phyloP scores from a whole-genome alignment of 2,888 invertebrate genomes.

The Trachelus tabidus region DNA sequence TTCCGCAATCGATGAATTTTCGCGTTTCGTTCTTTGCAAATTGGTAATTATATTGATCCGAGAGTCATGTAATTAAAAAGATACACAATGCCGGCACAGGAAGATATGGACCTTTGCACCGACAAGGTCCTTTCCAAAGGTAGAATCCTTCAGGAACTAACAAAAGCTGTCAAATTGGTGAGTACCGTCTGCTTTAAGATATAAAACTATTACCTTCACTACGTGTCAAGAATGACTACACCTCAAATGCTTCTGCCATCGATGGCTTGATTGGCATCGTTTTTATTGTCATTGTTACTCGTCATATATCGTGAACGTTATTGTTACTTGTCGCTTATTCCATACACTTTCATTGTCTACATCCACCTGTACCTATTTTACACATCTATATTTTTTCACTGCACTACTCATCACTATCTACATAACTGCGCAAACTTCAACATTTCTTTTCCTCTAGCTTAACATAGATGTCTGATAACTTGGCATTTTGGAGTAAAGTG shows the following conservation, averaged over 20 bases:
- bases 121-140: conserved; percentile 62
- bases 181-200: conserved; percentile 36
- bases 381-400: neutral
- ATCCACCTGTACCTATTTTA: neutral
- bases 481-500: neutral
- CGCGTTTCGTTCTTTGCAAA: conserved; percentile 16
- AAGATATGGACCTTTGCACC: conserved; percentile 61
- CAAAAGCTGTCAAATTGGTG: conserved; percentile 65
- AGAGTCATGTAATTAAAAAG: conserved; percentile 44
- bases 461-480: neutral
- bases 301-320: neutral
- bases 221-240: neutral
- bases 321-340: neutral
- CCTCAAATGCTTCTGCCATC: neutral
- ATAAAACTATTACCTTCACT: neutral
- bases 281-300: neutral
- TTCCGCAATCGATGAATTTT: conserved; percentile 15
- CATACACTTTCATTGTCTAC: neutral
- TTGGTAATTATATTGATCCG: conserved; percentile 19
- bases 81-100: conserved; percentile 54
- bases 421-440: neutral
- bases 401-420: neutral
- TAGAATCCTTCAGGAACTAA: conserved; percentile 62
- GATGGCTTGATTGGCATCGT: neutral
- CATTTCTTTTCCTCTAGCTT: neutral